Evolutionary conservation across 2,888 invertebrate species (phyloP).

Genomic region (Leptinotarsa rubiginosa): DNA sequence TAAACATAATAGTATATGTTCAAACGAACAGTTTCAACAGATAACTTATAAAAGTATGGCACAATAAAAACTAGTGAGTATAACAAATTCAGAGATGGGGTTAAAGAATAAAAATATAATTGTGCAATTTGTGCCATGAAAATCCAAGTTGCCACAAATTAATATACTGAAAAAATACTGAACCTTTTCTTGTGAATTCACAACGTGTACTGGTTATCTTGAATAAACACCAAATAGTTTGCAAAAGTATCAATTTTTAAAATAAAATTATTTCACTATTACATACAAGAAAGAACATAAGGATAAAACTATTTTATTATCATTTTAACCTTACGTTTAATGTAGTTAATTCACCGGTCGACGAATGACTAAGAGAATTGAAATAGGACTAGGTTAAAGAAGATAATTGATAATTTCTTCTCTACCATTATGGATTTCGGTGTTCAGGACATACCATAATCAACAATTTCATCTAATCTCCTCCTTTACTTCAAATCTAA

Average conservation of each 20-base stretch:
- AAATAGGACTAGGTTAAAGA: conserved; percentile 45
- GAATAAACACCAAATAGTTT: conserved; percentile 23
- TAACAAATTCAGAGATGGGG: neutral
- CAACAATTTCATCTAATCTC: conserved; percentile 36
- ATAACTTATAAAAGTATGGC: conserved; percentile 33
- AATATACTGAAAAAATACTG: conserved; percentile 18
- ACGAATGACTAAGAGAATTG: conserved; percentile 42
- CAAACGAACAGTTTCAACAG: conserved; percentile 20
- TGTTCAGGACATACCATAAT: conserved; percentile 56
- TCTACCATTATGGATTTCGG: conserved; percentile 54
- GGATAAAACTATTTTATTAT: conserved; percentile 33
- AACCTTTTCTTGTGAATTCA: conserved; percentile 6
- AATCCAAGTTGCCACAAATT: conserved; percentile 13
- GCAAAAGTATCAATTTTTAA: conserved; percentile 12
- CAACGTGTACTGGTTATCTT: conserved; percentile 18
- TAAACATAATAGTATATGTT: conserved; percentile 1
- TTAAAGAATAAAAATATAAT: conserved; percentile 8
- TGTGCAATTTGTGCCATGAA: conserved; percentile 35
- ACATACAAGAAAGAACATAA: conserved; percentile 17
- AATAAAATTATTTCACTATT: conserved; percentile 3
- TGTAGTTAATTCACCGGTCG: conserved; percentile 32
- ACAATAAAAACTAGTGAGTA: conserved; percentile 33
- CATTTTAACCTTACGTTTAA: conserved; percentile 43
- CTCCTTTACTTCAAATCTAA: conserved; percentile 45
- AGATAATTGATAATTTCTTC: conserved; percentile 42